Conservation (phyloP, 2,113 vertebrate species). For the Apodemus sylvaticus region DNA sequence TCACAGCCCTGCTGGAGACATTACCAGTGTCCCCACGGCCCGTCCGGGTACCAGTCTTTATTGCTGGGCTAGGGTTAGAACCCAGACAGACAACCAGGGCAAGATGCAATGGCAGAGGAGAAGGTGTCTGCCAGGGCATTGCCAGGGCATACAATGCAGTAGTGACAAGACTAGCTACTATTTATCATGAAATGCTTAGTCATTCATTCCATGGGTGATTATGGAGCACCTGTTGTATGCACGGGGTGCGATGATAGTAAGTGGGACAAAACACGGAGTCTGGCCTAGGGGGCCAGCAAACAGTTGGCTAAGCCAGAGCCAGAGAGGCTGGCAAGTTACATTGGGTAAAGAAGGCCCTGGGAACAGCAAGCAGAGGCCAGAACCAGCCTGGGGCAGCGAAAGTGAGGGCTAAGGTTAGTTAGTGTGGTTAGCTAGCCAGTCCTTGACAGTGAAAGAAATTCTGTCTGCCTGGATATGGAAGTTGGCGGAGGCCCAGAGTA, state of each 20-base stretch:
- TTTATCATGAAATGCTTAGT: not conserved
- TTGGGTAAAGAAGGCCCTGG: not conserved
- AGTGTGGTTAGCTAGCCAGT: not conserved
- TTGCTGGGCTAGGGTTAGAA: slow-evolving; percentile 7
- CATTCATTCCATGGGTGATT: not conserved
- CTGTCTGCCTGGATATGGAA: not conserved
- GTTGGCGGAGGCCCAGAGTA: not conserved
- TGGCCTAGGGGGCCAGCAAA: not conserved
- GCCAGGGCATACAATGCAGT: not conserved
- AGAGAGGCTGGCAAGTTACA: not conserved
- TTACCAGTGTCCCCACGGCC: slow-evolving; percentile 42
- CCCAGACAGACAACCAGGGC: not conserved
- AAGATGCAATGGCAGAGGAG: not conserved
- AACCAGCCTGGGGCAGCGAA: not conserved
- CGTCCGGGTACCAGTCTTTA: not conserved
- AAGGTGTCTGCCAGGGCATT: not conserved
- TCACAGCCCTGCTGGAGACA: slow-evolving; percentile 81
- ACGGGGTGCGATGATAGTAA: not conserved
- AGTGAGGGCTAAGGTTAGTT: not conserved
- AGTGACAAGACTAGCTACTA: not conserved
- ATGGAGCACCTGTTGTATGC: slow-evolving; percentile 31
- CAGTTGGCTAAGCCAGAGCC: not conserved
- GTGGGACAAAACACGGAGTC: not conserved
- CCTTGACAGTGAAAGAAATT: not conserved
- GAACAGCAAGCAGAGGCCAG: not conserved